Evolutionary conservation across 2,888 invertebrate genomes (phyloP).

Genomic region (Camptogramma bilineatum): DNA sequence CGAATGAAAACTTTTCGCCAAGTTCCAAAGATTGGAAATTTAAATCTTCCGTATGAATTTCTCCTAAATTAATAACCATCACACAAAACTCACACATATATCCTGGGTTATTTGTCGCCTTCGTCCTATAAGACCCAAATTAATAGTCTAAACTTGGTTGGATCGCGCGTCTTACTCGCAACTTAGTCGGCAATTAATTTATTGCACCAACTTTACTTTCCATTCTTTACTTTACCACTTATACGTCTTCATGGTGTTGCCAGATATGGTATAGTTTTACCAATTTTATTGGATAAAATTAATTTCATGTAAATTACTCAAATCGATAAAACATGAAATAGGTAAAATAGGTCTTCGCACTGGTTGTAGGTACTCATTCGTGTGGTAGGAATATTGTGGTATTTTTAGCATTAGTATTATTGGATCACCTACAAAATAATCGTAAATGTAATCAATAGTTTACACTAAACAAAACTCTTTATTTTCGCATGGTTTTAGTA

Average conservation of each 20-base stretch:
- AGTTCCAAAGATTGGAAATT: constrained; percentile 1
- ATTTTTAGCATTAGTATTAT: no score
- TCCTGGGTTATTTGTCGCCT: constrained; percentile 71
- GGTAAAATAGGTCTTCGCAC: no score
- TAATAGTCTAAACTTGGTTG: constrained; percentile 81
- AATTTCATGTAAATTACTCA: no score
- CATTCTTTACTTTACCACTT: constrained; percentile 81
- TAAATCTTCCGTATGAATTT: constrained; percentile 33
- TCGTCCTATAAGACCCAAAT: constrained; percentile 76
- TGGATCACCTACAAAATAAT: no score
- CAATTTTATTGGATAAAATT: background rate
- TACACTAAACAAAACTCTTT: no score
- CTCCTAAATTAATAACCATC: constrained; percentile 45
- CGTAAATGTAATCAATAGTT: no score
- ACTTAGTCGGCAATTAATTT: constrained; percentile 83
- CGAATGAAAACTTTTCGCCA: background rate
- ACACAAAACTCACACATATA: constrained; percentile 54
- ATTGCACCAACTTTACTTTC: constrained; percentile 81
- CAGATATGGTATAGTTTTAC: constrained; percentile 25
- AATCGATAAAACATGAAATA: no score
- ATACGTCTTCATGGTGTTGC: constrained; percentile 64
- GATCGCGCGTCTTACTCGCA: constrained; percentile 73
- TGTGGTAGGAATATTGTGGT: no score
- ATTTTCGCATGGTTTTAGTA: no score
- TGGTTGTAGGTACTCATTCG: no score